A percentile compares a stretch with the other conserved stretches of the same genome.
Conservation (phyloP, 2,797 vertebrate species). For the Falco cherrug region DNA sequence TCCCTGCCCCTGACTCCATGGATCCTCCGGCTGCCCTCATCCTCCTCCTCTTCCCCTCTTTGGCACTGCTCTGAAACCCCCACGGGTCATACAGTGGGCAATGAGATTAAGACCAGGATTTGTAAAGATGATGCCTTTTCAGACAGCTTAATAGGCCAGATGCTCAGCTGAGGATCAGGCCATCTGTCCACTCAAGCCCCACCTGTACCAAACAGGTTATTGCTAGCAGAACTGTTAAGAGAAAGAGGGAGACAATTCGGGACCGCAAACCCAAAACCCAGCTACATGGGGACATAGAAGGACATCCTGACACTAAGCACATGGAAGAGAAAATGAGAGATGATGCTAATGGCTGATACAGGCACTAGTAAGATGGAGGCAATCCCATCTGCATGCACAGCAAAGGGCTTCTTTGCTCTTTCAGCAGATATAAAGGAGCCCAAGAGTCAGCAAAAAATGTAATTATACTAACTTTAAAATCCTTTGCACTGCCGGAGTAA, state of each 20-base stretch:
- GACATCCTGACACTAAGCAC: background rate
- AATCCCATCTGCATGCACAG: background rate
- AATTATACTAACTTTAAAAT: background rate
- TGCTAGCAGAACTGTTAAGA: background rate
- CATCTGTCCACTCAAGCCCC: conserved; percentile 35
- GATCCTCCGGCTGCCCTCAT: background rate
- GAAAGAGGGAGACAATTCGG: background rate
- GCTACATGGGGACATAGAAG: background rate
- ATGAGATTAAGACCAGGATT: conserved; percentile 49
- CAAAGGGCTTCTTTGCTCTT: background rate
- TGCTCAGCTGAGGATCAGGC: conserved; percentile 48
- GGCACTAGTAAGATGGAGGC: background rate
- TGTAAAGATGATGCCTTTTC: conserved; percentile 59
- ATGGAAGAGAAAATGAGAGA: background rate
- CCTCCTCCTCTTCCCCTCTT: background rate
- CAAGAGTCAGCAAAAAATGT: background rate
- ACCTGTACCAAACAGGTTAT: conserved; percentile 49
- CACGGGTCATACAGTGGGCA: conserved; percentile 37
- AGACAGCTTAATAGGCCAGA: conserved; percentile 56
- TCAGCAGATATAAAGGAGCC: background rate
- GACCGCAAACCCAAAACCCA: background rate
- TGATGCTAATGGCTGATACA: background rate
- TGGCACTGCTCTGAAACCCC: conserved; percentile 29
- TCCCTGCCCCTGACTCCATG: background rate
- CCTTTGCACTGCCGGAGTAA: background rate